phyloP scores from a whole-genome alignment of 2,113 vertebrate genomes.

The Scalopus aquaticus region DNA sequence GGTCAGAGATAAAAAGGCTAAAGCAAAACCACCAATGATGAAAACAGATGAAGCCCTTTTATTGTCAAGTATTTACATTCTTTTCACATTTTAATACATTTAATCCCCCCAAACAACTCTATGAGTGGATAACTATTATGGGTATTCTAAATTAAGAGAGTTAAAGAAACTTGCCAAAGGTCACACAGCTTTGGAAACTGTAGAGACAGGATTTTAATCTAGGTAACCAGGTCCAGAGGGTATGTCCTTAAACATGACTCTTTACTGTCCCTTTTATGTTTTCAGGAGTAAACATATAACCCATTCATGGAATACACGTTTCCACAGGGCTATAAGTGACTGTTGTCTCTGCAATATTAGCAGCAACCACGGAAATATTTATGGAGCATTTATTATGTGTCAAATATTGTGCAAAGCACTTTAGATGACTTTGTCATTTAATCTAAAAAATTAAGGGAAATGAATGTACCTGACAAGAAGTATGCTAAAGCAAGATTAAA shows the following conservation, averaged over 20 bases:
- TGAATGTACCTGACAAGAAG: slow-evolving; percentile 52
- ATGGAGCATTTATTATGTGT: slow-evolving; percentile 51
- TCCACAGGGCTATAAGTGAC: background rate
- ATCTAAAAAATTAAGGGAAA: slow-evolving; percentile 22
- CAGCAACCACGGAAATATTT: slow-evolving; percentile 58
- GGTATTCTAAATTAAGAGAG: background rate
- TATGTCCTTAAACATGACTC: background rate
- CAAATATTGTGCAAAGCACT: slow-evolving; percentile 35
- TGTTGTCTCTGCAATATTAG: slow-evolving; percentile 44
- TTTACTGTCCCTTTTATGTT: background rate
- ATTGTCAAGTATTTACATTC: background rate
- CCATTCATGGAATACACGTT: background rate
- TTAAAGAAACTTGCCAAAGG: background rate
- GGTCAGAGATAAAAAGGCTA: background rate
- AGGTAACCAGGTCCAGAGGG: background rate
- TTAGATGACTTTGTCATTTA: slow-evolving; percentile 54
- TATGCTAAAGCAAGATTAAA: background rate
- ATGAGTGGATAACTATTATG: background rate
- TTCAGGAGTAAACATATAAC: background rate
- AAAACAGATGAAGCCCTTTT: background rate
- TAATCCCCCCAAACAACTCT: background rate
- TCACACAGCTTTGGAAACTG: background rate
- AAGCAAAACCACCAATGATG: background rate
- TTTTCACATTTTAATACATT: background rate
- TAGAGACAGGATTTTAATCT: background rate